Evolutionary conservation across 2,113 vertebrate species (phyloP).

Genomic region (Nycticryphes semicollaris): DNA sequence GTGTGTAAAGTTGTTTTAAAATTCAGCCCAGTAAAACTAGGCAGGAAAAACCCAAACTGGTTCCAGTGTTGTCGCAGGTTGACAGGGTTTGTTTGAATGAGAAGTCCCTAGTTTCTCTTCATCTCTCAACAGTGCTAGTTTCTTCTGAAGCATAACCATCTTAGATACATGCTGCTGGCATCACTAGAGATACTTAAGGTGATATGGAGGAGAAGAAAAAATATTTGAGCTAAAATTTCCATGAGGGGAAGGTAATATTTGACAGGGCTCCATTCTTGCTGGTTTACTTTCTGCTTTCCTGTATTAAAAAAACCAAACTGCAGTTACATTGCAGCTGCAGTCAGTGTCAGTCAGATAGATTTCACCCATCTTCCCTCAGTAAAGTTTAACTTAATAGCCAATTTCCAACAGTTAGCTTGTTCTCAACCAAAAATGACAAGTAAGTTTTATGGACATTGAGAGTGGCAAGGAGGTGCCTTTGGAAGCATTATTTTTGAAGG

Average conservation of each 20-base stretch:
- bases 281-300: neutral
- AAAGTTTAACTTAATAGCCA: neutral
- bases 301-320: neutral
- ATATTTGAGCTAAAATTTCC: neutral
- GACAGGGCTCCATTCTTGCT: neutral
- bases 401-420: neutral
- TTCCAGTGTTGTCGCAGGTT: neutral
- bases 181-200: neutral
- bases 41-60: neutral
- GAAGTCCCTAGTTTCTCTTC: neutral
- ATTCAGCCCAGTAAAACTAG: neutral
- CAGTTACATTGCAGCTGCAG: neutral
- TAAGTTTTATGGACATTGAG: neutral
- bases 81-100: neutral
- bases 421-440: neutral
- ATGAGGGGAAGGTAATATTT: neutral
- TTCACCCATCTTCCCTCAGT: neutral
- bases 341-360: neutral
- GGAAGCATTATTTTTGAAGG: neutral
- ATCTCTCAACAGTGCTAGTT: neutral
- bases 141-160: neutral
- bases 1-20: neutral
- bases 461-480: neutral
- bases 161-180: neutral
- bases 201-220: neutral